Conservation (phyloP, 2,113 vertebrate species). For the Hippocampus guttulatus region DNA sequence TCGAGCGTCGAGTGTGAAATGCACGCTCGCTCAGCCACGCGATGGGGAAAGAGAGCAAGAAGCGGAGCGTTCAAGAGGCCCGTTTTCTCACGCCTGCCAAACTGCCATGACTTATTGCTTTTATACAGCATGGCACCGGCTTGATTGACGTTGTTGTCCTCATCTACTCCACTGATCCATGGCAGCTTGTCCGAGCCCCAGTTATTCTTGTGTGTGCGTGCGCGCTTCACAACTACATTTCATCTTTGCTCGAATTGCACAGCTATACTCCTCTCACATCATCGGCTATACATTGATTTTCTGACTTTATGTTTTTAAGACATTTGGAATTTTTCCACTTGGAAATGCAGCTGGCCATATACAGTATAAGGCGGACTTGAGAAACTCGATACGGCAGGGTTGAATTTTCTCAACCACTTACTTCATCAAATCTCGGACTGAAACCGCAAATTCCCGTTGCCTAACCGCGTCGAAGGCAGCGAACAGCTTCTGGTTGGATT, state of each 20-base stretch:
- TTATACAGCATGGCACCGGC: conserved; percentile 31
- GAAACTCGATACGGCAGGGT: background rate
- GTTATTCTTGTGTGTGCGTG: background rate
- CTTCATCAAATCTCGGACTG: background rate
- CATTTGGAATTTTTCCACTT: background rate
- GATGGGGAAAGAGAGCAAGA: conserved; percentile 35
- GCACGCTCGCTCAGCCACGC: conserved; percentile 64
- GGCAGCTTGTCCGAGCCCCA: conserved; percentile 1
- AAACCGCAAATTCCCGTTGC: too few relatives aligned
- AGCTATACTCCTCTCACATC: background rate
- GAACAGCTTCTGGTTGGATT: too few relatives aligned
- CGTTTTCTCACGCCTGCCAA: conserved; percentile 19
- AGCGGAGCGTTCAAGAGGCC: conserved; percentile 1
- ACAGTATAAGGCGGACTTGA: background rate
- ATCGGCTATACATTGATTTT: background rate
- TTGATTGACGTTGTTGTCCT: conserved; percentile 53
- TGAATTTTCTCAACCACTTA: background rate
- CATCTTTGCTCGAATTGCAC: background rate
- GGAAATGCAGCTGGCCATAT: background rate
- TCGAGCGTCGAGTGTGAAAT: conserved; percentile 69
- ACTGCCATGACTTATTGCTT: conserved; percentile 47
- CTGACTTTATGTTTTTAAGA: background rate
- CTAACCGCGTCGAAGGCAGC: too few relatives aligned
- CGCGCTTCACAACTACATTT: background rate
- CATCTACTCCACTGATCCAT: conserved; percentile 19